Percentiles rank a stretch among this genome's conserved stretches.
phyloP scores from a whole-genome alignment of 2,888 invertebrate genomes.

The Tyria jacobaeae region DNA sequence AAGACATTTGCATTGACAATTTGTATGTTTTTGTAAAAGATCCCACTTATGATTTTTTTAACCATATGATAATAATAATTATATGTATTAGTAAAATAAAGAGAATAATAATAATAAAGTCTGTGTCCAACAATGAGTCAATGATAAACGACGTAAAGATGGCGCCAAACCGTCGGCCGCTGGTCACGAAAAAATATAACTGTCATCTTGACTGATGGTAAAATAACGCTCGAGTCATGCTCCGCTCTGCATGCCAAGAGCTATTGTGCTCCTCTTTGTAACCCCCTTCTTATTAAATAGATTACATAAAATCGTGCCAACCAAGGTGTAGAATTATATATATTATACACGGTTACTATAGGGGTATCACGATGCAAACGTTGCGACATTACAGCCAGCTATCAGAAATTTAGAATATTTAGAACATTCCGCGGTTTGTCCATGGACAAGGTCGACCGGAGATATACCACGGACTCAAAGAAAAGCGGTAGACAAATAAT shows the following conservation, averaged over 20 bases:
- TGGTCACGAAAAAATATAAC: conserved; percentile 84
- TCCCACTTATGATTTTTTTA: conserved; percentile 35
- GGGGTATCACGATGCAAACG: conserved; percentile 9
- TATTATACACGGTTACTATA: conserved; percentile 35
- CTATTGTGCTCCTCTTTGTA: conserved; percentile 77
- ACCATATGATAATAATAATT: conserved; percentile 70
- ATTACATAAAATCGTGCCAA: conserved; percentile 65
- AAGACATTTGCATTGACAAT: neutral
- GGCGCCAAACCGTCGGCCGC: conserved; percentile 81
- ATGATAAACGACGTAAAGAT: conserved; percentile 80
- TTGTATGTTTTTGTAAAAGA: neutral
- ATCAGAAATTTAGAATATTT: conserved; percentile 4
- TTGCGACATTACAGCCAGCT: conserved; percentile 12
- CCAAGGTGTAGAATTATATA: conserved; percentile 58
- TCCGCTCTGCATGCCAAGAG: conserved; percentile 77
- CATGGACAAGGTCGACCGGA: too few relatives aligned
- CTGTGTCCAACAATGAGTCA: conserved; percentile 70
- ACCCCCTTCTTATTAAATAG: conserved; percentile 72
- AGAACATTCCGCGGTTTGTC: neutral
- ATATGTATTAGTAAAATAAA: too few relatives aligned
- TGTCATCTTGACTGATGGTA: conserved; percentile 85
- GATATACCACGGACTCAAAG: too few relatives aligned
- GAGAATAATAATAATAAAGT: too few relatives aligned
- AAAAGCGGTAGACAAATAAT: too few relatives aligned
- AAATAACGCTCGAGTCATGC: conserved; percentile 82